Evolutionary conservation across 2,113 vertebrate species (phyloP), one percentile per base, ranked within the genome.

Genomic region (Neolamprologus hecqui): DNA sequence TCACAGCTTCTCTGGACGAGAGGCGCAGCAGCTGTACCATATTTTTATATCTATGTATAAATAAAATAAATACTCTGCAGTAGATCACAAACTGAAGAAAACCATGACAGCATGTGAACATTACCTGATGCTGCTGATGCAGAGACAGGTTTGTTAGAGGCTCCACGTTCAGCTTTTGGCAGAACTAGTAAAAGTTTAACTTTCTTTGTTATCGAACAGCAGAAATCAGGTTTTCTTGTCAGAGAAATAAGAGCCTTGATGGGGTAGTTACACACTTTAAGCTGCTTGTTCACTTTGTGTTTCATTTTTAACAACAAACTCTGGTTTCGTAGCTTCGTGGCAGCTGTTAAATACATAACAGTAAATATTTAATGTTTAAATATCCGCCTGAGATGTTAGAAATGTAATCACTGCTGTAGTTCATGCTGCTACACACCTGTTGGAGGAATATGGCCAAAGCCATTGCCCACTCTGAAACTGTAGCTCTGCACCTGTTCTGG

Each of bases 141-240:
- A 31, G 14, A 31, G 57, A 1, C 1, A 10, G 55, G 13, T 28
- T 28, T 58, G 23, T 58, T 0, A 0, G 23, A 15, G 2, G 54
- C 54, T 8, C 23, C 54, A 57, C 14, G 0, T 60, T 60, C 4
- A 60, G 14, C 57, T 60, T 60, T 63, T 19, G 58, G 58, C 58
- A 63, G 15, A 19, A 33, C 23, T 23, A 23, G 23, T 19, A 19
- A 63, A 63, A 19, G 58, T 33, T 60, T 19, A 11, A 33, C 6
- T 63, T 33, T 63, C 15, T 63, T 11, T 33, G 28, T 2, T 33
- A 0, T 60, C 5, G 2, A 19, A 60, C 15, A 63, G 58, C 28
- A 60, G 57, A 33, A 60, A 33, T 60, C 0, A 60, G 57, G 57
- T 60, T 60, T 60, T 60, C 14, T 17, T 33, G 57, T 60, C 14